Evolutionary conservation across 2,797 vertebrate genomes (phyloP).

Genomic region (Urocyon cinereoargenteus): DNA sequence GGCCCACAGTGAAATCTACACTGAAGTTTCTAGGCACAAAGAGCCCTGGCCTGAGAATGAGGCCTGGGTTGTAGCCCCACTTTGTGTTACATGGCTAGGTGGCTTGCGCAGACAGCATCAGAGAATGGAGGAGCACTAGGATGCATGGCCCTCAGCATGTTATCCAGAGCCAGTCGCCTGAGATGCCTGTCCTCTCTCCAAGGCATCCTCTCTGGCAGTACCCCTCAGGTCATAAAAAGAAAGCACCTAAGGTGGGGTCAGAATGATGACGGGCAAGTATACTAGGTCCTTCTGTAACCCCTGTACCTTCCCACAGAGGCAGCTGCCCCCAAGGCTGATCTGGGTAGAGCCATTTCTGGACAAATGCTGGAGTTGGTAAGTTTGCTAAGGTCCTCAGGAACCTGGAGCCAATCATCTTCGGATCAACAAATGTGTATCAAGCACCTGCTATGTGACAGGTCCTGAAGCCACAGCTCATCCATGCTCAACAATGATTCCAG

Average conservation of each 20-base stretch:
- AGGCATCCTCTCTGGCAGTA: accelerated
- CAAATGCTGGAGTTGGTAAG: neutral
- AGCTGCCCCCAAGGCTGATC: neutral
- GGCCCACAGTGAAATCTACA: accelerated
- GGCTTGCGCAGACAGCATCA: no score
- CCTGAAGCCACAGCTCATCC: neutral
- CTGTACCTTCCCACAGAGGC: no score
- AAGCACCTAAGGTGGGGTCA: neutral
- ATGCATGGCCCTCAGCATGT: neutral
- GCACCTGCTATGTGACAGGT: accelerated
- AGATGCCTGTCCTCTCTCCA: accelerated
- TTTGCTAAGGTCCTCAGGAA: neutral
- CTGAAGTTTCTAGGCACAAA: neutral
- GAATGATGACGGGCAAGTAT: no score
- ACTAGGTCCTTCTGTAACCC: neutral
- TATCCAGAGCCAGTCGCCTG: accelerated
- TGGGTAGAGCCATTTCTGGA: neutral
- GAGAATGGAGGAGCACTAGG: neutral
- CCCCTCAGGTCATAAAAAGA: neutral
- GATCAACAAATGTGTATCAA: neutral
- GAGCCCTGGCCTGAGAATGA: neutral
- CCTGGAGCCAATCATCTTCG: neutral
- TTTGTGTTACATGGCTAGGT: accelerated
- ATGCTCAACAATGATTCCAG: neutral
- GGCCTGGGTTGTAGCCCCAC: neutral